These are phyloP conservation scores for Neosilurus hyrtlii DNA, from an alignment of 2,797 vertebrate genomes.

Conservation along the genomic window DNA sequence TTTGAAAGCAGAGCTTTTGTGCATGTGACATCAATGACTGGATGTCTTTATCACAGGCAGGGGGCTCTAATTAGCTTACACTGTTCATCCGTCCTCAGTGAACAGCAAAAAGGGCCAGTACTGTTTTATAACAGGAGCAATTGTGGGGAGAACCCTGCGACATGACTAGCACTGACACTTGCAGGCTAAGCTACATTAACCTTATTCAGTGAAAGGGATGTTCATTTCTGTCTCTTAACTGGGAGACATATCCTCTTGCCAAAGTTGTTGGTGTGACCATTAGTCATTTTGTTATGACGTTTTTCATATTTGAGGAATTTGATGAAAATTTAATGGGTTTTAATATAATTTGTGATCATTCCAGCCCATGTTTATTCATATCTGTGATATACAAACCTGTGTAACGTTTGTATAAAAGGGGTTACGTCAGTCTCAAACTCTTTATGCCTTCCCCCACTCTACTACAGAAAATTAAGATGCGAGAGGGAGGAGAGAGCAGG, in stretches of 20 bases:
- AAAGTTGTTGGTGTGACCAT: neutral
- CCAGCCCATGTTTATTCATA: neutral
- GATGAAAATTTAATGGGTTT: neutral
- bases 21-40: constrained; percentile 28
- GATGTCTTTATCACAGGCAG: constrained; percentile 19
- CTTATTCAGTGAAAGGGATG: neutral
- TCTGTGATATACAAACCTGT: neutral
- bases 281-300: neutral
- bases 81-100: constrained; percentile 13
- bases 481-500: neutral
- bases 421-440: neutral
- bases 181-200: constrained; percentile 1
- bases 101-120: neutral
- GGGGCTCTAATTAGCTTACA: constrained; percentile 25
- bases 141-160: neutral
- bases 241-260: neutral
- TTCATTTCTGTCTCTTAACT: neutral
- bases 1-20: constrained; percentile 35
- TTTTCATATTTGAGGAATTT: neutral
- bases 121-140: neutral
- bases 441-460: neutral
- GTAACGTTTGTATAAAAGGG: too few relatives aligned
- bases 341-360: neutral
- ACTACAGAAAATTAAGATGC: neutral
- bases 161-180: neutral